Evolutionary conservation across 2,113 vertebrate species (phyloP).

Genomic region (Lipotes vexillifer): DNA sequence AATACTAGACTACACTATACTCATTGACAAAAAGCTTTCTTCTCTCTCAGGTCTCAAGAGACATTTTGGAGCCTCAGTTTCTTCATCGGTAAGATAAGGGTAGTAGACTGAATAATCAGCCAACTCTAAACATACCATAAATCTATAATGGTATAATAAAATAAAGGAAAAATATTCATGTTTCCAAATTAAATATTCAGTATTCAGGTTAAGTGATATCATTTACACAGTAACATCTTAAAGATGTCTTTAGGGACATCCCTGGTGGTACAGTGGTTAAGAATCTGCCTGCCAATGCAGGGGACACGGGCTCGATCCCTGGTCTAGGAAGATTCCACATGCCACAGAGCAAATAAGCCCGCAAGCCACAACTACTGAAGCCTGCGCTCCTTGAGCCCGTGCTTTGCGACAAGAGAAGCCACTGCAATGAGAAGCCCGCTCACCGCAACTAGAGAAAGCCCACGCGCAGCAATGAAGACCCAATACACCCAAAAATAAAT

Average conservation of each 20-base stretch:
- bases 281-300: no score
- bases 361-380: no score
- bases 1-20: background rate
- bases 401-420: no score
- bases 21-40: background rate
- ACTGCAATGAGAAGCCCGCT: no score
- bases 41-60: background rate
- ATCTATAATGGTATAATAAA: background rate
- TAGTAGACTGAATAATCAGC: background rate
- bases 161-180: background rate
- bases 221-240: background rate
- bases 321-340: no score
- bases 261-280: no score
- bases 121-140: background rate
- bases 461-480: no score
- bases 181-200: constrained; percentile 17
- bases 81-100: background rate
- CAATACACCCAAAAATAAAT: no score
- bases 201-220: background rate
- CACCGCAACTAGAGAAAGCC: no score
- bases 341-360: no score
- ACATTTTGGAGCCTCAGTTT: background rate
- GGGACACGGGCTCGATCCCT: no score
- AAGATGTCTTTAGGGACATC: background rate
- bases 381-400: no score